phyloP scores from a whole-genome alignment of 1,140 invertebrate species.

The Solenopsis invicta region DNA sequence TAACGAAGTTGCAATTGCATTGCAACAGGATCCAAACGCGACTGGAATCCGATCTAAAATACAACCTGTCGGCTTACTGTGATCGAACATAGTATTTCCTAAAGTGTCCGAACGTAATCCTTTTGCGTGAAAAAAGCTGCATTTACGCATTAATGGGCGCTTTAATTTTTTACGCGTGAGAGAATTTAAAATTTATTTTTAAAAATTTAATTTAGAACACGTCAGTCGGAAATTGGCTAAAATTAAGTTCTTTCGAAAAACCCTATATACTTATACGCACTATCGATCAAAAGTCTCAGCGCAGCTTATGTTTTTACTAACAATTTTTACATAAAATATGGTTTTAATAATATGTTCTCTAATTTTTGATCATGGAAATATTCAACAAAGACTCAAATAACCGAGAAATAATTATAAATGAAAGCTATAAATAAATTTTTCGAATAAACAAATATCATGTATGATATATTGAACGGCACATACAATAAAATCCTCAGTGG shows the following conservation, averaged over 20 bases:
- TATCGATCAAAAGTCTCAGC: too few relatives aligned
- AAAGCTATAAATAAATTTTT: too few relatives aligned
- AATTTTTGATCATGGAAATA: too few relatives aligned
- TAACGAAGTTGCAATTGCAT: conserved; percentile 9
- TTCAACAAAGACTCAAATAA: too few relatives aligned
- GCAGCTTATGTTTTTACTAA: too few relatives aligned
- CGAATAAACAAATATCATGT: too few relatives aligned
- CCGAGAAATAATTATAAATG: too few relatives aligned
- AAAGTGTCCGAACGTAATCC: not conserved
- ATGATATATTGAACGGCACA: too few relatives aligned
- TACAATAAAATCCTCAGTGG: not conserved
- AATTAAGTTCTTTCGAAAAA: conserved; percentile 28
- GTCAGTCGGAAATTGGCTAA: conserved; percentile 10
- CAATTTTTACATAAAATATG: too few relatives aligned
- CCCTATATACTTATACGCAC: not conserved
- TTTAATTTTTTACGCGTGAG: not conserved
- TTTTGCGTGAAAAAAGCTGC: not conserved
- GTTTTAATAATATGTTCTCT: too few relatives aligned
- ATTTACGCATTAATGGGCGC: not conserved
- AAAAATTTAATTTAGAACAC: not conserved
- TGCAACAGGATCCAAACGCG: not conserved
- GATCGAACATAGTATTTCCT: conserved; percentile 10
- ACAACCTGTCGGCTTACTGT: conserved; percentile 30
- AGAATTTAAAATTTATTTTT: conserved; percentile 30
- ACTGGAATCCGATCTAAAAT: conserved; percentile 21